Evolutionary conservation across 2,797 vertebrate genomes (phyloP), one percentile per base, ranked within the genome.

Genomic region (Sebastes steindachneri): DNA sequence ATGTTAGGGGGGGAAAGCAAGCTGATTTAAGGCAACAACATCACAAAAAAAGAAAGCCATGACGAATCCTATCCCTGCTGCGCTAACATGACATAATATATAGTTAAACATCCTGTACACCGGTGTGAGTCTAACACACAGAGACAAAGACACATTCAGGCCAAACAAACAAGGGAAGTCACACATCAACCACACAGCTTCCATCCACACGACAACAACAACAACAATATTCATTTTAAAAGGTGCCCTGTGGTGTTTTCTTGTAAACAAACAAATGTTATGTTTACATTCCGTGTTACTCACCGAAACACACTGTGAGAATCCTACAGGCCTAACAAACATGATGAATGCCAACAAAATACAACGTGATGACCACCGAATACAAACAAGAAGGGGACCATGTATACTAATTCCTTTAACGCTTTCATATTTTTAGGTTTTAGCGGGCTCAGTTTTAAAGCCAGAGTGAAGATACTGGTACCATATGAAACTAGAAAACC

Each of bases 161-260:
- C 57, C 75, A 84, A 73, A 79, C 73, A 78, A 79, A 78, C 45
- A 74, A 25, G 53, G 65, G 69, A 60, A 68, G 63, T 37, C 60
- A 62, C 41, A 77, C 66, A 25, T 58, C 66, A 66, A 15, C 3
- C n/a, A 53, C 77, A 69, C 74, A 35, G 73, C 65, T 71, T 51
- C 65, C 35, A 3, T 58, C n/a, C 23, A 64, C 41, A 9, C 3
- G 10, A 26, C 55, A 17, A 26, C 55, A 28, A 59, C 28, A 28
- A 35, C 19, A 33, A 10, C 66, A 23, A 23, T 35, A 35, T 25
- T 62, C 41, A 31, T 68, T 21, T 73, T 1, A 26, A 57, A 37
- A 67, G 15, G 9, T 59, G 48, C 7, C 29, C 51, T 28, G 23
- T 2, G 14, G 48, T 28, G 8, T 19, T 71, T 59, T 19, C 59